phyloP scores from a whole-genome alignment of 1,140 invertebrate genomes.

The Palaemon carinicauda region DNA sequence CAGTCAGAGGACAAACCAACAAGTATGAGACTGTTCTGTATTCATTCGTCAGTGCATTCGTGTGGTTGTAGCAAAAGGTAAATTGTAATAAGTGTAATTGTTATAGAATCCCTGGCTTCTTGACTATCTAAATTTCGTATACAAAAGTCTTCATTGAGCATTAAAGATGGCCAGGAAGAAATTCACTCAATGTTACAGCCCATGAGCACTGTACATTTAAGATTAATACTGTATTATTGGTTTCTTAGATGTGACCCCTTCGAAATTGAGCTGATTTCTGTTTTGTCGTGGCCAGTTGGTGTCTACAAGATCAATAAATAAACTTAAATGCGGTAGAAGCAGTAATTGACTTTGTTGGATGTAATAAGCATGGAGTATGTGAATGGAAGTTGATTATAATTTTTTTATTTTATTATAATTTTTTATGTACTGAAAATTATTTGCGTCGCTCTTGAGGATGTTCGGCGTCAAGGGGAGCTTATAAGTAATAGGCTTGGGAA shows the following conservation, averaged over 20 bases:
- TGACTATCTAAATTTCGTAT: background rate
- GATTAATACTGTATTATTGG: conserved; percentile 57
- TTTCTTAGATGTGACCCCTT: conserved; percentile 57
- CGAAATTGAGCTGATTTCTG: conserved; percentile 55
- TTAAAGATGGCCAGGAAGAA: background rate
- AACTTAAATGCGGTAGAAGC: conserved; percentile 42
- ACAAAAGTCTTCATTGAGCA: no score
- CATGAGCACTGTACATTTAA: conserved; percentile 51
- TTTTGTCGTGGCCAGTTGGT: conserved; percentile 58
- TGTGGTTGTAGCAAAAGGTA: conserved; percentile 42
- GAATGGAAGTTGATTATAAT: conserved; percentile 15
- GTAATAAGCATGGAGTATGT: conserved; percentile 47
- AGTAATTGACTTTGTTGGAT: conserved; percentile 53
- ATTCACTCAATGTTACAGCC: conserved; percentile 35
- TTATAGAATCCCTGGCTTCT: background rate
- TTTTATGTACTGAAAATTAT: conserved; percentile 7
- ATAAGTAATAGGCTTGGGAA: conserved; percentile 35
- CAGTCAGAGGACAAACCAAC: conserved; percentile 52
- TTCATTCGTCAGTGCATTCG: conserved; percentile 46
- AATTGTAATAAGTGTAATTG: background rate
- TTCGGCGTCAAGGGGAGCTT: conserved; percentile 49
- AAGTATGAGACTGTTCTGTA: conserved; percentile 52
- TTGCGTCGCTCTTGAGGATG: conserved; percentile 48
- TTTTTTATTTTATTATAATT: conserved; percentile 40
- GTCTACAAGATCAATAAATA: conserved; percentile 52